phyloP scores from a whole-genome alignment of 2,888 invertebrate species.

The Brenthis daphne region DNA sequence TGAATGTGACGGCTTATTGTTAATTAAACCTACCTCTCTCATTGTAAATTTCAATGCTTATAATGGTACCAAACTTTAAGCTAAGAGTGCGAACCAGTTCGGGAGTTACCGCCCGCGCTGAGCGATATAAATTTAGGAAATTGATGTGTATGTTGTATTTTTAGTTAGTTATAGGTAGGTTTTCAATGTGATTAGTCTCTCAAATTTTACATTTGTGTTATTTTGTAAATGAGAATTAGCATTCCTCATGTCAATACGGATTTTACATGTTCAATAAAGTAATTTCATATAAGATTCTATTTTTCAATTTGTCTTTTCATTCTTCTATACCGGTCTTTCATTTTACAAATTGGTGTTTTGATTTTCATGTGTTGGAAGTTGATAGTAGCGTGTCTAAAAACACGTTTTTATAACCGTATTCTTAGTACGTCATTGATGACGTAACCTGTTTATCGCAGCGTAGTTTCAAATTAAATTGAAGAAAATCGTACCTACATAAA shows the following conservation, averaged over 20 bases:
- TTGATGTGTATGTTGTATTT: conserved; percentile 82
- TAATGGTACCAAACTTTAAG: conserved; percentile 78
- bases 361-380: not conserved
- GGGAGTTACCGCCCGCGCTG: conserved; percentile 49
- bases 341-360: not conserved
- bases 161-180: conserved; percentile 82
- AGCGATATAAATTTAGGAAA: conserved; percentile 70
- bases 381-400: not conserved
- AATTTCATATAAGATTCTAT: conserved; percentile 79
- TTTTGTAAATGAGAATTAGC: conserved; percentile 82
- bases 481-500: not conserved
- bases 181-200: conserved; percentile 82
- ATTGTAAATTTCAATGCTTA: conserved; percentile 79
- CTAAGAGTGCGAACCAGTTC: conserved; percentile 57
- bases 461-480: conserved; percentile 2
- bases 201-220: conserved; percentile 82
- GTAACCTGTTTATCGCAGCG: conserved; percentile 11
- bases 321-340: conserved; percentile 28
- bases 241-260: conserved; percentile 83
- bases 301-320: conserved; percentile 56
- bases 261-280: conserved; percentile 84
- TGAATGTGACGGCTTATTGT: conserved; percentile 69
- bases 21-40: conserved; percentile 80
- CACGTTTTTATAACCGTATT: conserved; percentile 17
- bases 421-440: conserved; percentile 17